A percentile compares a stretch with the other conserved stretches of the same genome.
These are phyloP conservation scores for Halcyon smyrnensis DNA, from an alignment of 2,797 vertebrate species.

Conservation along the genomic window DNA sequence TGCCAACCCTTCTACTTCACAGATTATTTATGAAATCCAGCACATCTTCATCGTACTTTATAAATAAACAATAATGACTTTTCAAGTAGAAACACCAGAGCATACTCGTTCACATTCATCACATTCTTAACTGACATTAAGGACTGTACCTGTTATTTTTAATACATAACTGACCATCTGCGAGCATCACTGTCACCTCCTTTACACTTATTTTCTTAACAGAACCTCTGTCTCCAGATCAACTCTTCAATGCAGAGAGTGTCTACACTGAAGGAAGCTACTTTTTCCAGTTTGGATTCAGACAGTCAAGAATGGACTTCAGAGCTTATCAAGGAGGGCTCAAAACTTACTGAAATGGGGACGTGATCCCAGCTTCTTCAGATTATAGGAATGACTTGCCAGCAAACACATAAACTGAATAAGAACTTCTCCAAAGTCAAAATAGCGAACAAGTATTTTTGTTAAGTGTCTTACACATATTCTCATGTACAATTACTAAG, in stretches of 20 bases:
- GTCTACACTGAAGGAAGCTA: background rate
- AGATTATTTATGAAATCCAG: slow-evolving; percentile 2
- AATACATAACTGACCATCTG: background rate
- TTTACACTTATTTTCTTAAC: background rate
- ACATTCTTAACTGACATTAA: background rate
- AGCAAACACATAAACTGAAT: background rate
- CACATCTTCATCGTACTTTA: background rate
- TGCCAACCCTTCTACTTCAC: background rate
- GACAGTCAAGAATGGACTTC: background rate
- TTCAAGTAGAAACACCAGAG: background rate
- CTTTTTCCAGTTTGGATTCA: background rate
- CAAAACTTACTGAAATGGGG: background rate
- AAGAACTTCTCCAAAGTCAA: background rate
- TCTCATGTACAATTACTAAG: background rate
- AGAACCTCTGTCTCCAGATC: background rate
- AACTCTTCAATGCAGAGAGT: background rate
- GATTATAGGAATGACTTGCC: background rate
- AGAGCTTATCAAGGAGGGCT: background rate
- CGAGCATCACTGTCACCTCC: background rate
- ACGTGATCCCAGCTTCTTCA: background rate
- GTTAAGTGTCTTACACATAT: background rate
- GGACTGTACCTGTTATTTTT: background rate
- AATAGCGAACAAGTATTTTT: background rate
- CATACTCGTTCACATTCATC: background rate
- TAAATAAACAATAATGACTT: slow-evolving; percentile 23